Evolutionary conservation across 2,113 vertebrate genomes (phyloP).

Genomic region (Callionymus lyra): DNA sequence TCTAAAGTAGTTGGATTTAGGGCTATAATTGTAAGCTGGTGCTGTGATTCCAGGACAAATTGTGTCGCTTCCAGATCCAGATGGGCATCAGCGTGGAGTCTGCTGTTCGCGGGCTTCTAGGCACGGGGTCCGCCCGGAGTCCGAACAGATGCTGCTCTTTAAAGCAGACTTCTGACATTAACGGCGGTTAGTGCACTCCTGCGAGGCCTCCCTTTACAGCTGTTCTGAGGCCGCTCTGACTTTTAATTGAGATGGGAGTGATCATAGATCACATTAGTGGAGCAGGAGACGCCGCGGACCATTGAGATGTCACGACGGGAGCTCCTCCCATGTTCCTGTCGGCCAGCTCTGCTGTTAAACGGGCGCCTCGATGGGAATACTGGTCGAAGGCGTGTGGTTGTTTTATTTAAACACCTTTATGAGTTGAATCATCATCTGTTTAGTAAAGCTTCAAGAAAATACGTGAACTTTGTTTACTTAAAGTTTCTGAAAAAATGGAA

Average conservation of each 20-base stretch:
- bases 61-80: conserved; percentile 41
- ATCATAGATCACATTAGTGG: conserved; percentile 67
- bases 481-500: too few relatives aligned
- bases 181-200: conserved; percentile 61
- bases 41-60: conserved; percentile 1
- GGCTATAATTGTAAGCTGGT: too few relatives aligned
- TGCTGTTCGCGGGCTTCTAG: conserved; percentile 35
- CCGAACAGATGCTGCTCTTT: conserved; percentile 70
- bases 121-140: conserved; percentile 33
- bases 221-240: conserved; percentile 59
- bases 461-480: too few relatives aligned
- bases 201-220: conserved; percentile 67
- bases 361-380: conserved; percentile 24
- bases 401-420: too few relatives aligned
- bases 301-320: conserved; percentile 19
- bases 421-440: too few relatives aligned
- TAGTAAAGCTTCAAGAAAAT: too few relatives aligned
- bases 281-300: conserved; percentile 42
- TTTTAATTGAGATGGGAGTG: conserved; percentile 64
- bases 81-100: conserved; percentile 49
- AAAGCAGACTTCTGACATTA: conserved; percentile 68
- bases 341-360: conserved; percentile 33
- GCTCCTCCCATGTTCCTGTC: conserved; percentile 19
- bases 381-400: conserved; percentile 3
- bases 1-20: too few relatives aligned